phyloP scores from a whole-genome alignment of 2,797 vertebrate genomes.

The Yasuhikotakia modesta region DNA sequence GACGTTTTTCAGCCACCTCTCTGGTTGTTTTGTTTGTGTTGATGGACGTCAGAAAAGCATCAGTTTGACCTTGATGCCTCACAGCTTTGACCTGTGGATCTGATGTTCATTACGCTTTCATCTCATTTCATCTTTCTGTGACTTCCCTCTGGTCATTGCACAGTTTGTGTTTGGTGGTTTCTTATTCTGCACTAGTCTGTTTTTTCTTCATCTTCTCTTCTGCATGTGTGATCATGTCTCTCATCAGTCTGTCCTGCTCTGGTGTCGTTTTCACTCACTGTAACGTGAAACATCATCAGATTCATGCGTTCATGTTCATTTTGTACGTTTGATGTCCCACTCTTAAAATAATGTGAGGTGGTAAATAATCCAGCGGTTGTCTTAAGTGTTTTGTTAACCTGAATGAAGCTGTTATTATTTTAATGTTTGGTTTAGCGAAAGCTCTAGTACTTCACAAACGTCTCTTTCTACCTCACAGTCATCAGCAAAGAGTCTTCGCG shows the following conservation, averaged over 20 bases:
- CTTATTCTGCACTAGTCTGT: too few species aligned
- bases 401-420: background rate
- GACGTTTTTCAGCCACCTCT: background rate
- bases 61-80: conserved; percentile 34
- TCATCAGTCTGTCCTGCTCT: conserved; percentile 18
- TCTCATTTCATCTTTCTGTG: conserved; percentile 47
- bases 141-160: too few species aligned
- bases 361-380: too few species aligned
- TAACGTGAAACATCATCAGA: too few species aligned
- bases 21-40: conserved; percentile 27
- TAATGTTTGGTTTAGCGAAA: background rate
- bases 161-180: too few species aligned
- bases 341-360: too few species aligned
- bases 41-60: background rate
- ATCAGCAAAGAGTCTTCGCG: conserved; percentile 91
- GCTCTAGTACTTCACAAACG: background rate
- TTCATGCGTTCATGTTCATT: too few species aligned
- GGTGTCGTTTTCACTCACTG: background rate
- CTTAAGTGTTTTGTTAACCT: too few species aligned
- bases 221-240: conserved; percentile 26
- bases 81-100: conserved; percentile 49
- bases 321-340: too few species aligned
- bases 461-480: conserved; percentile 76
- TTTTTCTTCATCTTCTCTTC: conserved; percentile 27
- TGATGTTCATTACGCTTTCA: conserved; percentile 50